Base-by-base conservation (phyloP, 2,113 vertebrate genomes). In the Pomatorhinus ruficollis region DNA sequence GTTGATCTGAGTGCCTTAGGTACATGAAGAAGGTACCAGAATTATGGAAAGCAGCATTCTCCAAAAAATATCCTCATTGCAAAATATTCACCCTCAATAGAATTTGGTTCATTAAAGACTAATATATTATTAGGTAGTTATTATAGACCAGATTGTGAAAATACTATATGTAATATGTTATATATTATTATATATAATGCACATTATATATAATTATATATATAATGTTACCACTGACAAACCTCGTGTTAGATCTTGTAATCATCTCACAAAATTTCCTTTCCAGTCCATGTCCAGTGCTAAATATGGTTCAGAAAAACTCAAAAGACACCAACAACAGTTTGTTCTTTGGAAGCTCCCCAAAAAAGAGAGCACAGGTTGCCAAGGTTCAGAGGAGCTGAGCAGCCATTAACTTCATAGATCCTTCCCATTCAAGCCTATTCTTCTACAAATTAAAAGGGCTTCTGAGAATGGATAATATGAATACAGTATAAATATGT, bases 221-320 rank as follows among this genome's bases (percentile, higher is more conserved):
- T 52, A n/a, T 31, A 44, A 61, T 39, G 31, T 49, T 35, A n/a
- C 5, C 39, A 68, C 44, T 71, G 66, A 81, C 54, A 96, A 96
- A 83, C 59, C 44, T 86, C 63, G 50, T 59, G 3, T 40, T 78
- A 57, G 40, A 27, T 93, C 76, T 90, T 94, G 42, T 49, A 63
- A 86, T 94, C 59, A 64, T 64, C 56, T 47, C 95, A 87, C 40
- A 23, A 89, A 49, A 91, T 93, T 97, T 97, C 78, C 70, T 93
- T 96, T 97, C 91, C 96, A 97, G 74, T 56, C 49, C 44, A 13
- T n/a, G 52, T 86, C 83, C 87, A 83, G 7, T n/a, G 57, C 79
- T 39, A 86, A 40, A 33, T 45, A 30, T 31, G 33, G 77, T 71
- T 92, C 53, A 76, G 93, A 81, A 86, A 94, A 82, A 80, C 23